Evolutionary conservation across 2,113 vertebrate species (phyloP).

Genomic region (Tragelaphus imberbis): DNA sequence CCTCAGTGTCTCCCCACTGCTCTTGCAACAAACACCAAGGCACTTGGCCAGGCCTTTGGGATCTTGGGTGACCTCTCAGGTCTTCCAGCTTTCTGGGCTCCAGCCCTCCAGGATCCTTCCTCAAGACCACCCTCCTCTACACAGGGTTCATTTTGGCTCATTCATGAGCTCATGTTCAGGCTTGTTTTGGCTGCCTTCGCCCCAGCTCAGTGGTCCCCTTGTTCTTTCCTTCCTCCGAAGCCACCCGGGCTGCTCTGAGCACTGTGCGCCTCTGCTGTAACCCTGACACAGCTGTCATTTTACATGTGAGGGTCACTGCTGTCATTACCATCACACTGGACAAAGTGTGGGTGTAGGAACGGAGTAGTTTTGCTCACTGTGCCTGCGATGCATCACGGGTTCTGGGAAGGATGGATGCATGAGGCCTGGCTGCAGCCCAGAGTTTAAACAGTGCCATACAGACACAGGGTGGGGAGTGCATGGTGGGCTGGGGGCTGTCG

Average conservation of each 20-base stretch:
- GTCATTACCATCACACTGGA: neutral
- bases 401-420: rapidly evolving
- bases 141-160: neutral
- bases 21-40: neutral
- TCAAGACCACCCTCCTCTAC: rapidly evolving
- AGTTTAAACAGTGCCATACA: rapidly evolving
- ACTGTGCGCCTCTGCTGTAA: no score
- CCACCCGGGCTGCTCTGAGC: rapidly evolving
- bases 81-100: neutral
- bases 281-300: neutral
- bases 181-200: neutral
- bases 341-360: rapidly evolving
- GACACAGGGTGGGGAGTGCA: neutral
- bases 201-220: neutral
- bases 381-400: rapidly evolving
- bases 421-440: neutral
- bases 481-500: neutral
- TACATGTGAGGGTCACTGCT: rapidly evolving
- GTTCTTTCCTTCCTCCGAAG: neutral
- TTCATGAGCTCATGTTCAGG: neutral
- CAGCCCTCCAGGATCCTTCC: neutral
- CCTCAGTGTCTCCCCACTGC: neutral
- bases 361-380: no score
- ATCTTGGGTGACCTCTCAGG: rapidly evolving
- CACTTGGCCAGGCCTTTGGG: rapidly evolving